Conservation (phyloP, 2,113 vertebrate genomes). For the Microcebus griseorufus region DNA sequence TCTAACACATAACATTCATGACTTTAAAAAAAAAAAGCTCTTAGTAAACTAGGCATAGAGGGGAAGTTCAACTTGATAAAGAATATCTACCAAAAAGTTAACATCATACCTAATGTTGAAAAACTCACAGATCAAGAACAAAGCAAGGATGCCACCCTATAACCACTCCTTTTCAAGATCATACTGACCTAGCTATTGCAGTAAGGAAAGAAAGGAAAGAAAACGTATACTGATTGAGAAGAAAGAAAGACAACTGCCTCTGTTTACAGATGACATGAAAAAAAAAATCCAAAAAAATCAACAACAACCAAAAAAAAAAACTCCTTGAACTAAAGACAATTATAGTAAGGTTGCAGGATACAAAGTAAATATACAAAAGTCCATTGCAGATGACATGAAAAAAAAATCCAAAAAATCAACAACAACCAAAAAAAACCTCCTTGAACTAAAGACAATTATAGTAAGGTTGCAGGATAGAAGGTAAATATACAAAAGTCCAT, state of each 20-base stretch:
- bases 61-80: background rate
- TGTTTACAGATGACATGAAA: background rate
- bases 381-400: too few species aligned
- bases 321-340: background rate
- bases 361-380: background rate
- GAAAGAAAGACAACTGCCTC: background rate
- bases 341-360: background rate
- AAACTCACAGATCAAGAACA: background rate
- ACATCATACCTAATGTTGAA: background rate
- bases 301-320: background rate
- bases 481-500: background rate
- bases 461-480: background rate
- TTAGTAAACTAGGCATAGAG: background rate
- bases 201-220: background rate
- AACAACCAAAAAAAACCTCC: background rate
- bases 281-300: background rate
- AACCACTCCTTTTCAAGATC: background rate
- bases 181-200: background rate
- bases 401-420: background rate
- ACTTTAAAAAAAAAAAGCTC: background rate
- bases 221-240: background rate
- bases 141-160: background rate
- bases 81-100: background rate
- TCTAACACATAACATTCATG: background rate
- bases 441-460: background rate